Conservation (phyloP, 2,888 invertebrate genomes). For the Euplagia quadripunctaria region DNA sequence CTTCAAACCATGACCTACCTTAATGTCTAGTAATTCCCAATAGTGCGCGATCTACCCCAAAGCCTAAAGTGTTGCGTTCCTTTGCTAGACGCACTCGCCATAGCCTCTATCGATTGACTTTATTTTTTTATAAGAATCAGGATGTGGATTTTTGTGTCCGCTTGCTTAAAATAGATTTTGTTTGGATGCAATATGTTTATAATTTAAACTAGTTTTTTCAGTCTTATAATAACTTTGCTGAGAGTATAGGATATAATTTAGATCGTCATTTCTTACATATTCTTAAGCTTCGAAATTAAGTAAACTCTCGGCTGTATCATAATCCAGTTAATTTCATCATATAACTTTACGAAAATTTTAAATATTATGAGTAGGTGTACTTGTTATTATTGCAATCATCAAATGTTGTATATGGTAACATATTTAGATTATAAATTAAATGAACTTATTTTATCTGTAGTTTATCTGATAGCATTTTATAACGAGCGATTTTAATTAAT, state of each 20-base stretch:
- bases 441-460: not conserved
- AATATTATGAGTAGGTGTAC: too few relatives aligned
- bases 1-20: slow-evolving; percentile 70
- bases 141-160: slow-evolving; percentile 16
- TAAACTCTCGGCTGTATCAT: too few relatives aligned
- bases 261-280: too few relatives aligned
- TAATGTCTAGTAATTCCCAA: slow-evolving; percentile 67
- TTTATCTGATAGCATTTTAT: not conserved
- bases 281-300: too few relatives aligned
- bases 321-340: too few relatives aligned
- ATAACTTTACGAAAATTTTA: too few relatives aligned
- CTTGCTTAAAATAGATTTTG: slow-evolving; percentile 11
- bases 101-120: slow-evolving; percentile 52
- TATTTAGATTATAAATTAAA: too few relatives aligned
- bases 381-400: too few relatives aligned
- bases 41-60: slow-evolving; percentile 52
- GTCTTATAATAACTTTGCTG: too few relatives aligned
- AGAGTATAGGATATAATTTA: too few relatives aligned
- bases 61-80: slow-evolving; percentile 47
- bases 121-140: slow-evolving; percentile 11
- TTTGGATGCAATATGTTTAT: not conserved
- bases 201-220: not conserved
- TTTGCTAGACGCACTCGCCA: slow-evolving; percentile 33
- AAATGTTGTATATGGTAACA: too few relatives aligned
- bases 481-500: not conserved